Base-by-base conservation (phyloP, 2,113 vertebrate species). In the Peucedramus taeniatus region DNA sequence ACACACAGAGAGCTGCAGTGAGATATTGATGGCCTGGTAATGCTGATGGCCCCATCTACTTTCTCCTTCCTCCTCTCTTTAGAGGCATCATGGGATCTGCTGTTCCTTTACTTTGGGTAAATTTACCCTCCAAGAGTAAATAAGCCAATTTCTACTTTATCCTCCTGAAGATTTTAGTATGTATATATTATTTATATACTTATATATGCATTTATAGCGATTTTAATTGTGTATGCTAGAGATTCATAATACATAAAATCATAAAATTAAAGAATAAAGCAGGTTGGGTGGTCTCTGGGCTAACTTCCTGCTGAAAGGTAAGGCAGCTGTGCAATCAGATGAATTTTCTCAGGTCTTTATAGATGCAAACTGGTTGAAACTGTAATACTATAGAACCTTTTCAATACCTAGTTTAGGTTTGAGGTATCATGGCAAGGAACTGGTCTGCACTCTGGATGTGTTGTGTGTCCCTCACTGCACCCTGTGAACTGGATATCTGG, bases 1-100 rank as follows among this genome's bases (percentile, higher is more conserved):
- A 57, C 6, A 23, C n/a, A 57, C 7, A 51, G 13, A 70, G 33
- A 89, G 13, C 7, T 56, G 40, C 7, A 64, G 61, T 0, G 0
- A 42, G 56, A 18, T 82, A 78, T 87, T 54, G 30, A 63, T 35
- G 59, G 13, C 4, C 20, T 59, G 42, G 7, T 33, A 59, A 74
- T 89, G 56, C 35, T 78, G 15, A 59, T 44, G 35, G 33, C 6
- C 15, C 3, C 18, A 27, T 59, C 47, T 63, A 15, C 8, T 66
- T 92, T 91, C 17, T 92, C 15, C 14, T 53, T 66, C 33, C 44
- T 66, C 20, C 19, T 33, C 27, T 66, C 33, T 71, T 71, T 47
- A 49, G 8, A 93, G 56, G 39, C 22, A 19, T 81, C 37, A 44
- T 45, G 28, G 6, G 15, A 66, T 56, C 49, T 75, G 3, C 40